These are phyloP conservation scores for Tachina fera DNA, from an alignment of 2,888 invertebrate genomes.

Conservation along the genomic window DNA sequence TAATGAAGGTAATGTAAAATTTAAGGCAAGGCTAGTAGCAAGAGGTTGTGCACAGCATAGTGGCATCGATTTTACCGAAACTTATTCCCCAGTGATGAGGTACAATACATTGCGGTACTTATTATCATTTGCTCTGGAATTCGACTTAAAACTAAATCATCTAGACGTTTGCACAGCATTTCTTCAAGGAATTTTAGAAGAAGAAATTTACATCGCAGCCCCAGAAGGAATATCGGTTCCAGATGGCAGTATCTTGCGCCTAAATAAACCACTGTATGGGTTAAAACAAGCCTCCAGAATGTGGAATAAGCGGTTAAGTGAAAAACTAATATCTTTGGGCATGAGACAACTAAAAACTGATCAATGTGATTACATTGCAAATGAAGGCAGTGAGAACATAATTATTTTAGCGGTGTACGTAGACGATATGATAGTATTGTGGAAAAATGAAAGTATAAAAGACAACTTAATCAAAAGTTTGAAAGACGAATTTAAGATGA, in stretches of 20 bases:
- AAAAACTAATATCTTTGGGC: constrained; percentile 32
- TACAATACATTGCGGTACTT: constrained; percentile 11
- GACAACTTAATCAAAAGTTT: constrained; percentile 53
- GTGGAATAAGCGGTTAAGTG: not conserved
- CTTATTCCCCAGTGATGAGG: constrained; percentile 43
- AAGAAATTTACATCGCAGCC: constrained; percentile 30
- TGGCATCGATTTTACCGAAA: constrained; percentile 69
- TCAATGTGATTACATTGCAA: too few species aligned
- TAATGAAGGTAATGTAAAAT: constrained; percentile 36
- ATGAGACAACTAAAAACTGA: constrained; percentile 41
- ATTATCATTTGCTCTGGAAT: constrained; percentile 21
- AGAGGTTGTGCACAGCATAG: constrained; percentile 74
- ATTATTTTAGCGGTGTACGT: too few species aligned
- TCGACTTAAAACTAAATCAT: constrained; percentile 27
- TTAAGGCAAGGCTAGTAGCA: constrained; percentile 57
- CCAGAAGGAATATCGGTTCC: not conserved
- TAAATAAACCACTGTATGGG: not conserved
- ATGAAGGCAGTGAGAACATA: too few species aligned
- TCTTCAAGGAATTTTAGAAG: constrained; percentile 38
- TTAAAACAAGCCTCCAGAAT: constrained; percentile 23
- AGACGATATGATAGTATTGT: too few species aligned
- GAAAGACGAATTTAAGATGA: constrained; percentile 42
- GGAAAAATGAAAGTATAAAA: not conserved
- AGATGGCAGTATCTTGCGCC: not conserved
- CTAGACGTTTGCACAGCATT: constrained; percentile 38